Base-by-base conservation (phyloP, 1,140 invertebrate genomes). In the Glomeris maerens region DNA sequence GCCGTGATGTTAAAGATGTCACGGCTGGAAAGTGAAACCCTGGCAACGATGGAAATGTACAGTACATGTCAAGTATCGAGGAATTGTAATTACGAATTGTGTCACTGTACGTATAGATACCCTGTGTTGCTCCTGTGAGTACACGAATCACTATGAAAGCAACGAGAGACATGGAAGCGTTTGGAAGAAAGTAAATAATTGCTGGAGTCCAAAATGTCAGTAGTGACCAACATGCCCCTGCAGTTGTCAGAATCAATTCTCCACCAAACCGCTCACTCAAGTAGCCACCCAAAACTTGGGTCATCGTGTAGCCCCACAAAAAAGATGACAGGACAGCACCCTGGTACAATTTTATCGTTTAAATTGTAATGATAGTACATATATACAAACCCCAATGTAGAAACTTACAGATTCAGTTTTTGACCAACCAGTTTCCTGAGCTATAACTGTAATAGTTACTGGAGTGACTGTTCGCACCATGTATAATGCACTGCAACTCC, bases 281-380 rank as follows among this genome's bases (percentile, higher is more conserved):
- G 57, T 80, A 78, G 13, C 80, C 80, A 41, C 78, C 79, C 42
- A 79, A 57, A 27, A 73, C 74, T 64, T 83, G 81, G 0, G 81
- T 83, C 41, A 81, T 60, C 0, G 77, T 79, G 55, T 84, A 84
- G 45, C 81, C 81, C 79, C 81, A 84, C 59, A 84, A 84, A 59
- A 84, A 84, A 26, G 77, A 78, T 3, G 80, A 81, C 7, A 84
- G 59, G 40, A 83, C 76, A 1, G 76, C 76, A 2, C 81, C 73
- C 72, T 74, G 55, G 17, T 50, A 61, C 52, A 52, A 29, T 17
- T 45, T 54, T 28, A 27, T 44, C 55, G 23, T 29, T 0, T 20
- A 49, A 10, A 49, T 17, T 22, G 38, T 29, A 36, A 26, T 31
- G 17, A 7, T 5, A 14, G 21, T 20, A 44, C 7, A 44, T 46